phyloP scores from a whole-genome alignment of 2,888 invertebrate species.

The Athetis lepigone region DNA sequence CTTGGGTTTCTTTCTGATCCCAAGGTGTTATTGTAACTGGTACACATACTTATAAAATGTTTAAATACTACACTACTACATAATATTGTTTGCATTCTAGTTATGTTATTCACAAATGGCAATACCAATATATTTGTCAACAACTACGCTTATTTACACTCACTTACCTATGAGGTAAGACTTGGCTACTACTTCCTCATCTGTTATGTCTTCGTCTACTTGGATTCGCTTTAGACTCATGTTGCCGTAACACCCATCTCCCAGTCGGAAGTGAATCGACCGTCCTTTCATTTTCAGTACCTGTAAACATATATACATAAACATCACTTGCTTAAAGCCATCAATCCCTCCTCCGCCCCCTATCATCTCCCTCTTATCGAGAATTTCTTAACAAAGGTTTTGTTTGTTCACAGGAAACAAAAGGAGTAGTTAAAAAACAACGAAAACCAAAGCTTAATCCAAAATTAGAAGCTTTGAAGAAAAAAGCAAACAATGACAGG shows the following conservation, averaged over 20 bases:
- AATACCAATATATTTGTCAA: too few species aligned
- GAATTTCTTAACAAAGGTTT: neutral
- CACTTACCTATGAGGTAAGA: conserved; percentile 86
- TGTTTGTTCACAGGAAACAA: conserved; percentile 35
- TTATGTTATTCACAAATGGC: too few species aligned
- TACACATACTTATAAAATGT: too few species aligned
- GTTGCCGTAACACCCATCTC: conserved; percentile 71
- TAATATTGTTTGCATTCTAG: too few species aligned
- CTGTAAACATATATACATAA: conserved; percentile 63
- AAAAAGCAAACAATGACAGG: neutral
- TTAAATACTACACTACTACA: too few species aligned
- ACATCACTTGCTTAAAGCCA: neutral
- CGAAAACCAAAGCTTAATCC: conserved; percentile 18
- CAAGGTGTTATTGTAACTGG: too few species aligned
- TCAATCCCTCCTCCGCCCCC: neutral
- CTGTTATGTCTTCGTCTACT: conserved; percentile 78
- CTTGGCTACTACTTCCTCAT: conserved; percentile 84
- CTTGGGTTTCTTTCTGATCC: too few species aligned
- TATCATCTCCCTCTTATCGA: neutral
- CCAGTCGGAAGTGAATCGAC: conserved; percentile 80
- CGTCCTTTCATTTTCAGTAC: conserved; percentile 83
- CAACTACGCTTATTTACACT: too few species aligned
- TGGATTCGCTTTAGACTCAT: conserved; percentile 79
- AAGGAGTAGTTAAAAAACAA: conserved; percentile 25
- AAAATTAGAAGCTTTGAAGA: conserved; percentile 12